Evolutionary conservation across 1,140 invertebrate species (phyloP).

Genomic region (Brachystomella parvula): DNA sequence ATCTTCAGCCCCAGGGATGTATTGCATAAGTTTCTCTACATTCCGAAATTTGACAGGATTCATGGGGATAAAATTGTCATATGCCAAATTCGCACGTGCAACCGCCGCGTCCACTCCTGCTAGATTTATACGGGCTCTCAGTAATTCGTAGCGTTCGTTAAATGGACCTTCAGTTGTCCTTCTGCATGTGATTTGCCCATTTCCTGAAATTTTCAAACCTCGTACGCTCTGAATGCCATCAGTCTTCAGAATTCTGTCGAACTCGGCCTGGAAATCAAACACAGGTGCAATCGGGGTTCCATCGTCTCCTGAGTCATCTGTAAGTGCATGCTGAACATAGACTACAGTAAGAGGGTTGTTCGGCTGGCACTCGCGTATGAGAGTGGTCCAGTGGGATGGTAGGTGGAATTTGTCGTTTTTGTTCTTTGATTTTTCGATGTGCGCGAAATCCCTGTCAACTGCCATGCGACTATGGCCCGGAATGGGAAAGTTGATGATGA

Average conservation of each 20-base stretch:
- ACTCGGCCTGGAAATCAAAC: not conserved
- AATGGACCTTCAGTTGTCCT: not conserved
- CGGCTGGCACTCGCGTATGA: not conserved
- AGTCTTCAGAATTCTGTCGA: constrained; percentile 9
- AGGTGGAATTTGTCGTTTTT: constrained; percentile 11
- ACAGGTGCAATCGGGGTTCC: not conserved
- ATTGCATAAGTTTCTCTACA: not conserved
- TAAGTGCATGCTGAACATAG: constrained; percentile 11
- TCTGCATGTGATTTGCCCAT: not conserved
- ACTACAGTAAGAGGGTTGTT: not conserved
- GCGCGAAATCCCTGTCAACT: constrained; percentile 15
- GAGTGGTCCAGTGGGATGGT: constrained; percentile 7
- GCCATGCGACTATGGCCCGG: constrained; percentile 11
- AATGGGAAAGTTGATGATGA: not conserved
- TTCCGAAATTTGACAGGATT: not conserved
- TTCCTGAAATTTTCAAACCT: not conserved
- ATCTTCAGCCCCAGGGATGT: not conserved
- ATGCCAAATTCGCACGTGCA: not conserved
- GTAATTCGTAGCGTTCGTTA: no score
- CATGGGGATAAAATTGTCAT: no score
- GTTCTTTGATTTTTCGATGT: constrained; percentile 16
- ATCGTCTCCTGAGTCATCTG: constrained; percentile 7
- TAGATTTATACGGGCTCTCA: no score
- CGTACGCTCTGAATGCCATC: not conserved
- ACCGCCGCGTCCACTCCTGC: no score